A percentile compares a stretch with the other conserved stretches of the same genome.
phyloP scores from a whole-genome alignment of 2,113 vertebrate species.

The Fregetta grallaria region DNA sequence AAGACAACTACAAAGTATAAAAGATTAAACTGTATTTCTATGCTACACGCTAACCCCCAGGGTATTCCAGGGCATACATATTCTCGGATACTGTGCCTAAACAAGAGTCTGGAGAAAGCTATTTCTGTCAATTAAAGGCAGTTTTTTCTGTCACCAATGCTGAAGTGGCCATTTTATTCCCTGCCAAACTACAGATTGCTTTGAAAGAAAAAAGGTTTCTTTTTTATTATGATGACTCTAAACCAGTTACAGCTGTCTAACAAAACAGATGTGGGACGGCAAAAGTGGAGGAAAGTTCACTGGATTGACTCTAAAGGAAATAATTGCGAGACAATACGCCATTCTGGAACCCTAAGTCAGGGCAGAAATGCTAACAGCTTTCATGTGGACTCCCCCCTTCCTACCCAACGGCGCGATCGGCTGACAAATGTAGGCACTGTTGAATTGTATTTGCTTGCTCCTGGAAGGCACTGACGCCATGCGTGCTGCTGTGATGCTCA shows the following conservation, averaged over 20 bases:
- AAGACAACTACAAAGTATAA: background rate
- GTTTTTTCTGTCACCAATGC: slow-evolving; percentile 18
- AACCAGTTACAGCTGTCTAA: slow-evolving; percentile 58
- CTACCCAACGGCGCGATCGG: background rate
- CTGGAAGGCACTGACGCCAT: background rate
- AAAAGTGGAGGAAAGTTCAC: slow-evolving; percentile 64
- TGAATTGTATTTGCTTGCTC: background rate
- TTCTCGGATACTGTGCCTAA: background rate
- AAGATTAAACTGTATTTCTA: background rate
- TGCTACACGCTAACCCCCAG: background rate
- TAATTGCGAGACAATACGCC: background rate
- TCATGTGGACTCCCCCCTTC: background rate
- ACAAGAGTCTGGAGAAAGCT: background rate
- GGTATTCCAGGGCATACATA: background rate
- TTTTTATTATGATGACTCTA: slow-evolving; percentile 13
- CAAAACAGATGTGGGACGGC: slow-evolving; percentile 16
- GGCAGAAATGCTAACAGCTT: background rate
- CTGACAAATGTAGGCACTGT: background rate
- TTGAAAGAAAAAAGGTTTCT: slow-evolving; percentile 5
- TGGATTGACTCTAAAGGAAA: background rate
- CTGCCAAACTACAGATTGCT: slow-evolving; percentile 31
- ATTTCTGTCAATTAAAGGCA: slow-evolving; percentile 35
- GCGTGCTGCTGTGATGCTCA: background rate
- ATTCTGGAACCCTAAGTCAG: background rate
- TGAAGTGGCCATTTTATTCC: slow-evolving; percentile 39